These are phyloP conservation scores for Cyclophora punctaria DNA, from an alignment of 2,888 invertebrate species.

Conservation along the genomic window DNA sequence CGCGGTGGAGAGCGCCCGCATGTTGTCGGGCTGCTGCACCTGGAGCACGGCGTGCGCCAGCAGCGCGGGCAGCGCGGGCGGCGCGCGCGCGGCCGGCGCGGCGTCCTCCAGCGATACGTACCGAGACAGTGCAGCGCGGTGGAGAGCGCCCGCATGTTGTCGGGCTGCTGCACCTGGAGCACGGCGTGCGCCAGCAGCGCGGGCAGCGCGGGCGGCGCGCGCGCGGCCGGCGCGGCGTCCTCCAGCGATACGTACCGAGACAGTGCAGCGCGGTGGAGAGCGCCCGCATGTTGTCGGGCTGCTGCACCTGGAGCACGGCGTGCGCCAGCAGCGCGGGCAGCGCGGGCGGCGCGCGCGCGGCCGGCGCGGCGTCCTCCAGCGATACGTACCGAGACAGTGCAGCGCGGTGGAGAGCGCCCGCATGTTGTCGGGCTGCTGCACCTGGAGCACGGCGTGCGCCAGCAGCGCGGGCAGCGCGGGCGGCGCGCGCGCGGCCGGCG, in stretches of 20 bases:
- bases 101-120: constrained; percentile 71
- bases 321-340: constrained; percentile 72
- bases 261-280: constrained; percentile 60
- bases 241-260: constrained; percentile 27
- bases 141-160: constrained; percentile 44
- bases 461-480: constrained; percentile 44
- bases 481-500: constrained; percentile 33
- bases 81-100: constrained; percentile 57
- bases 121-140: constrained; percentile 64
- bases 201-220: constrained; percentile 41
- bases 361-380: no score
- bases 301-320: constrained; percentile 34
- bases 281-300: constrained; percentile 26
- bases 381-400: constrained; percentile 41
- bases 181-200: constrained; percentile 70
- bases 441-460: constrained; percentile 31
- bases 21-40: constrained; percentile 75
- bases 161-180: constrained; percentile 7
- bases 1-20: constrained; percentile 78
- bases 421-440: no score
- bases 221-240: constrained; percentile 23
- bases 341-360: constrained; percentile 10
- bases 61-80: constrained; percentile 56
- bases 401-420: constrained; percentile 80
- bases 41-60: constrained; percentile 36